These are phyloP conservation scores for Stenodera caucasica DNA, from an alignment of 2,888 invertebrate species.

Conservation along the genomic window DNA sequence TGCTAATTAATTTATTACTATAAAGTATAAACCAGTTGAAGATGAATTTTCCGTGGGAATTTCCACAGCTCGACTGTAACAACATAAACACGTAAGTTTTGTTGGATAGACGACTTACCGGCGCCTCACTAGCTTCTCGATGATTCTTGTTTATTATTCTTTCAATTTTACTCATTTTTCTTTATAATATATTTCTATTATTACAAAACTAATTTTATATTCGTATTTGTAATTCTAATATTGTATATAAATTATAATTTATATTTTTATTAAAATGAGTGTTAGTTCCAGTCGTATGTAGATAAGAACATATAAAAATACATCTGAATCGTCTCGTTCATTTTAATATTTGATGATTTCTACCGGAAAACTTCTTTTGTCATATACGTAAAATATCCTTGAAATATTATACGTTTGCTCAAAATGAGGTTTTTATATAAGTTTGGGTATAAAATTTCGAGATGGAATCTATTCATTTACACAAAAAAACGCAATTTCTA, in stretches of 20 bases:
- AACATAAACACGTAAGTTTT: constrained; percentile 12
- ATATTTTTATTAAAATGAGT: background rate
- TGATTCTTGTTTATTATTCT: constrained; percentile 12
- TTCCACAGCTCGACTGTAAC: constrained; percentile 8
- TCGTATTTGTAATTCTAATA: too few species aligned
- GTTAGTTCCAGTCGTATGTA: background rate
- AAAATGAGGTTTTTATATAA: constrained; percentile 34
- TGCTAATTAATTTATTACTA: constrained; percentile 10
- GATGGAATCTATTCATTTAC: constrained; percentile 30
- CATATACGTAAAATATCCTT: constrained; percentile 25
- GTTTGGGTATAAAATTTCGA: constrained; percentile 19
- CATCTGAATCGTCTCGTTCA: constrained; percentile 18
- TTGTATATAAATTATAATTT: background rate
- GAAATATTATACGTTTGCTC: constrained; percentile 32
- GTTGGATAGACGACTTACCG: constrained; percentile 8
- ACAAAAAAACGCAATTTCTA: constrained; percentile 6
- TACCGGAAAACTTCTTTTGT: constrained; percentile 25
- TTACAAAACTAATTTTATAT: background rate
- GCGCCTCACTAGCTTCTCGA: constrained; percentile 8
- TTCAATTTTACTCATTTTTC: background rate
- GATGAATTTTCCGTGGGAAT: constrained; percentile 8
- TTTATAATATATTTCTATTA: background rate
- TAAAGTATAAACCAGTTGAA: background rate
- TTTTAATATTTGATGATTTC: constrained; percentile 32
- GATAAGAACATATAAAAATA: background rate